Evolutionary conservation across 2,113 vertebrate genomes (phyloP).

Genomic region (Pachycephala philippinensis): DNA sequence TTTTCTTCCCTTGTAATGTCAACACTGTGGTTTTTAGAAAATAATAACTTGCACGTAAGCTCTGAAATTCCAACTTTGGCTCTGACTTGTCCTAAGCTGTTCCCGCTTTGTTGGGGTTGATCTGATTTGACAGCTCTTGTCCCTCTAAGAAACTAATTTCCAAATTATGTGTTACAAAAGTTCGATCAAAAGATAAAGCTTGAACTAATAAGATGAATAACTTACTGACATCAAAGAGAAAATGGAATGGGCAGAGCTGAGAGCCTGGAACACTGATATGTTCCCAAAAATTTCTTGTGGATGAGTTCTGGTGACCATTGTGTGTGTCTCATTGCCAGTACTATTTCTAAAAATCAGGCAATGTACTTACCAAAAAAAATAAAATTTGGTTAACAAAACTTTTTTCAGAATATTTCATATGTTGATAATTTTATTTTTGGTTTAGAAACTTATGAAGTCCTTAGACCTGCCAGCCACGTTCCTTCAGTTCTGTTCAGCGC

Average conservation of each 20-base stretch:
- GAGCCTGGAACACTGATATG: neutral
- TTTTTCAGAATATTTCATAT: neutral
- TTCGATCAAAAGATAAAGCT: constrained; percentile 18
- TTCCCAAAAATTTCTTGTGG: neutral
- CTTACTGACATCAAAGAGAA: constrained; percentile 22
- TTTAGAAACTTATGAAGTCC: neutral
- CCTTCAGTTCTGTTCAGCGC: neutral
- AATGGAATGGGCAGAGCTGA: neutral
- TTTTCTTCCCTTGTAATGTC: constrained; percentile 47
- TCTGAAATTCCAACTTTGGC: constrained; percentile 12
- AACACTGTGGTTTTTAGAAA: constrained; percentile 48
- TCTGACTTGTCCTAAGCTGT: constrained; percentile 19
- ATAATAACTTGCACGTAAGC: constrained; percentile 1
- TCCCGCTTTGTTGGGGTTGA: neutral
- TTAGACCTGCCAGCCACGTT: neutral
- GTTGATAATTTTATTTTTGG: neutral
- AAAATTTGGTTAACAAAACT: neutral
- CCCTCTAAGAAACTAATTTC: constrained; percentile 42
- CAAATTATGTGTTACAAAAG: neutral
- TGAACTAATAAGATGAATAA: constrained; percentile 3
- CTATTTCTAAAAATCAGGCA: neutral
- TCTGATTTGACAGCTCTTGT: constrained; percentile 44
- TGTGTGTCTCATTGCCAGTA: neutral
- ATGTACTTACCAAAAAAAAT: neutral
- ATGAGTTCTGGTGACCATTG: neutral